Percentiles rank a stretch among this genome's conserved stretches.
These are phyloP conservation scores for Euproctis similis DNA, from an alignment of 2,888 invertebrate species.

Conservation along the genomic window DNA sequence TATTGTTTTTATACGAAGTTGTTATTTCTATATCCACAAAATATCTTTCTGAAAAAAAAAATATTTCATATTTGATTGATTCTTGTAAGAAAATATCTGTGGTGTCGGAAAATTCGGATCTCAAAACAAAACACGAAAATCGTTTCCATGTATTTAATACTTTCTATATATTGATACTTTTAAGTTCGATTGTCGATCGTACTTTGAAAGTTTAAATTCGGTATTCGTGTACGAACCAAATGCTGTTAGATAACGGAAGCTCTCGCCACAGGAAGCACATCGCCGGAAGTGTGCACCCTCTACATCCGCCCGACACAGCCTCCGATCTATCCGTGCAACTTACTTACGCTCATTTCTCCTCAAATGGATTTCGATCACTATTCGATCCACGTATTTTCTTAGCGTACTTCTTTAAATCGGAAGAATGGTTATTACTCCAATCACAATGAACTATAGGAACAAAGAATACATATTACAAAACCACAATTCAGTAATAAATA, in stretches of 20 bases:
- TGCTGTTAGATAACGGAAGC: conserved; percentile 33
- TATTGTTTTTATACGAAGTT: no score
- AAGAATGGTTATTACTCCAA: neutral
- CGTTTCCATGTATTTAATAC: no score
- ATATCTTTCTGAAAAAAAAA: no score
- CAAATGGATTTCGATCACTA: conserved; percentile 24
- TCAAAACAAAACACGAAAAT: no score
- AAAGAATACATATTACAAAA: no score
- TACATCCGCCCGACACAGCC: conserved; percentile 25
- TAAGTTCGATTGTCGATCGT: conserved; percentile 3
- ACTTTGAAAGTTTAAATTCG: conserved; percentile 16
- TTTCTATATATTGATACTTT: no score
- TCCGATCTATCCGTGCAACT: conserved; percentile 21
- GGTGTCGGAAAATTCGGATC: no score
- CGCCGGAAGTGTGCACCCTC: conserved; percentile 28
- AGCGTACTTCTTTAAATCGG: conserved; percentile 1
- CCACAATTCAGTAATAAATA: no score
- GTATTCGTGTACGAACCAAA: conserved; percentile 26
- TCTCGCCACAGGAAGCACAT: conserved; percentile 28
- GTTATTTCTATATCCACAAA: no score
- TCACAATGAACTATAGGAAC: neutral
- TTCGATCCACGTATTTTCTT: conserved; percentile 23
- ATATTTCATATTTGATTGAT: no score
- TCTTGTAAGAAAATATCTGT: no score
- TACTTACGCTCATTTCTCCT: conserved; percentile 22